Evolutionary conservation across 2,888 invertebrate genomes (phyloP).

Genomic region (Eledone cirrhosa): DNA sequence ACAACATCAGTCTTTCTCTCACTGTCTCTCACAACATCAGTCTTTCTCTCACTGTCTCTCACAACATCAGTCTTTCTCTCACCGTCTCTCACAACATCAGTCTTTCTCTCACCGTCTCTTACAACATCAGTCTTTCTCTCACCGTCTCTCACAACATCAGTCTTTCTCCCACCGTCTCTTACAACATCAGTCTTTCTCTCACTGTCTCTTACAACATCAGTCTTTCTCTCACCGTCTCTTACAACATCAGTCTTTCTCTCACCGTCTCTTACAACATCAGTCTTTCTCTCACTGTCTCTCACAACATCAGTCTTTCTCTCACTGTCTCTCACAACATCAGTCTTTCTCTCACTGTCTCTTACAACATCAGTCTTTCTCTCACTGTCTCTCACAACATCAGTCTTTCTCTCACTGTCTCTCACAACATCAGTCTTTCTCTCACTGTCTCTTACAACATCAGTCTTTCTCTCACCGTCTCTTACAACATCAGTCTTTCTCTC

Average conservation of each 20-base stretch:
- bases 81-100: neutral
- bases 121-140: neutral
- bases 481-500: neutral
- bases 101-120: neutral
- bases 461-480: neutral
- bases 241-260: too few relatives aligned
- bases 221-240: neutral
- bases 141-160: neutral
- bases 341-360: neutral
- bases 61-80: neutral
- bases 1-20: neutral
- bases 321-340: neutral
- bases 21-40: neutral
- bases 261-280: neutral
- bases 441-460: neutral
- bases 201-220: neutral
- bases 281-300: neutral
- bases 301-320: neutral
- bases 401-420: neutral
- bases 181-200: neutral
- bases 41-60: neutral
- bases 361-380: neutral
- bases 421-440: neutral
- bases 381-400: neutral
- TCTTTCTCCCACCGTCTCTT: neutral